Conservation (phyloP, 2,888 invertebrate genomes). For the Malacosoma neustria region DNA sequence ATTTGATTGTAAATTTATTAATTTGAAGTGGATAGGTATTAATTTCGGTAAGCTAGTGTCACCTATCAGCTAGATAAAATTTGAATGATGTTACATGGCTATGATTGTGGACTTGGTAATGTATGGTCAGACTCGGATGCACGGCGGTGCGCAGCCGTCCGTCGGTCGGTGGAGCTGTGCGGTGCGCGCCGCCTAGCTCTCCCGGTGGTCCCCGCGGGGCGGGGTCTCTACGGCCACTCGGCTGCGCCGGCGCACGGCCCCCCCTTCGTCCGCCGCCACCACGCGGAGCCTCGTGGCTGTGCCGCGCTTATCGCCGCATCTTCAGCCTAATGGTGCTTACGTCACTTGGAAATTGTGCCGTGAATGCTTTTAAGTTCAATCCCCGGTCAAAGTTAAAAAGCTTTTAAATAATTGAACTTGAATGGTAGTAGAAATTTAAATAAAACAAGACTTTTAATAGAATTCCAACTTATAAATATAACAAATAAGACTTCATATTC, state of each 20-base stretch:
- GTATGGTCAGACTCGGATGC: constrained; percentile 21
- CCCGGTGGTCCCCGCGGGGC: constrained; percentile 74
- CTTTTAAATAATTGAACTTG: constrained; percentile 4
- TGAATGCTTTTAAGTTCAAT: neutral
- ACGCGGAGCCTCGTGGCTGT: constrained; percentile 27
- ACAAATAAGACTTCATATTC: too few species aligned
- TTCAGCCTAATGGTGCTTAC: constrained; percentile 61
- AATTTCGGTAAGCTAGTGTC: neutral
- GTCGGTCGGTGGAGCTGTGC: constrained; percentile 25
- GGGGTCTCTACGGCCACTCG: constrained; percentile 67
- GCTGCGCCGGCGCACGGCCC: constrained; percentile 44
- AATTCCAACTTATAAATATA: too few species aligned
- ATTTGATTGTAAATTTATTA: neutral
- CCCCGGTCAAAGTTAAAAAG: constrained; percentile 6
- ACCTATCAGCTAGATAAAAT: constrained; percentile 16
- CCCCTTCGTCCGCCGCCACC: constrained; percentile 27
- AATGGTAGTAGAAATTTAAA: neutral
- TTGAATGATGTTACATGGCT: constrained; percentile 46
- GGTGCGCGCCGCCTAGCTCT: constrained; percentile 64
- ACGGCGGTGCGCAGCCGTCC: constrained; percentile 7
- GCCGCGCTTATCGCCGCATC: constrained; percentile 62
- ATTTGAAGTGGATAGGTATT: neutral
- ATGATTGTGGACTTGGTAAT: constrained; percentile 37
- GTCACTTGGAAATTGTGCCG: constrained; percentile 45
- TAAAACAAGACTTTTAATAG: neutral